phyloP scores from a whole-genome alignment of 2,888 invertebrate genomes.

The Epinotia nisella region DNA sequence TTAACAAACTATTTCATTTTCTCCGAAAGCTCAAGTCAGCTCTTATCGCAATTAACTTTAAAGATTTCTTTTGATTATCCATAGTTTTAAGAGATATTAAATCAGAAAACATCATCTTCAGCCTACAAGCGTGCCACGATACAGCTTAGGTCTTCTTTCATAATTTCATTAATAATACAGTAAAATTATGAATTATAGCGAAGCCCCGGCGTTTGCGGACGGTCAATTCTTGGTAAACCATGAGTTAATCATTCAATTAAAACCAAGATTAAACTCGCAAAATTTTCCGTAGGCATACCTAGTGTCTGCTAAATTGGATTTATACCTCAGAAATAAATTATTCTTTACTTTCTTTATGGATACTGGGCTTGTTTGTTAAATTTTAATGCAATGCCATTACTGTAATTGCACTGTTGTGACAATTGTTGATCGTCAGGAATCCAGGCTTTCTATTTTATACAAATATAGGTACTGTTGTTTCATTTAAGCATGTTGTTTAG shows the following conservation, averaged over 20 bases:
- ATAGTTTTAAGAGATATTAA: no score
- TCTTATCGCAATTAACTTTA: no score
- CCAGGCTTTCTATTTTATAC: neutral
- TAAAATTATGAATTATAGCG: neutral
- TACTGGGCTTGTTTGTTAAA: constrained; percentile 20
- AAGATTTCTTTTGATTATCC: no score
- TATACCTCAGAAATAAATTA: constrained; percentile 17
- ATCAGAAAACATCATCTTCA: no score
- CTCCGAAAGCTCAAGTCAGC: no score
- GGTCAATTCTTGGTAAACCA: constrained; percentile 12
- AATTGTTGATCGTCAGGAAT: neutral
- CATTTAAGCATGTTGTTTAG: no score
- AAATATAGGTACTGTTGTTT: neutral
- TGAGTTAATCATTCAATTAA: constrained; percentile 27
- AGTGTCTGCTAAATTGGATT: constrained; percentile 18
- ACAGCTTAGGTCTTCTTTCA: neutral
- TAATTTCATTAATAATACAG: neutral
- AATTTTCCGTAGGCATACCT: constrained; percentile 10
- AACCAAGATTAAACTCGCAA: constrained; percentile 10
- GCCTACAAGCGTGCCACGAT: neutral
- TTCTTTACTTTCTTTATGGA: constrained; percentile 26
- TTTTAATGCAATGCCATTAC: constrained; percentile 16
- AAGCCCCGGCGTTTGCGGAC: neutral
- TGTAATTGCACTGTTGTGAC: constrained; percentile 19
- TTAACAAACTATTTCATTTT: no score